These are phyloP conservation scores for Rhadina sibilatrix DNA, from an alignment of 2,113 vertebrate species.

Conservation along the genomic window DNA sequence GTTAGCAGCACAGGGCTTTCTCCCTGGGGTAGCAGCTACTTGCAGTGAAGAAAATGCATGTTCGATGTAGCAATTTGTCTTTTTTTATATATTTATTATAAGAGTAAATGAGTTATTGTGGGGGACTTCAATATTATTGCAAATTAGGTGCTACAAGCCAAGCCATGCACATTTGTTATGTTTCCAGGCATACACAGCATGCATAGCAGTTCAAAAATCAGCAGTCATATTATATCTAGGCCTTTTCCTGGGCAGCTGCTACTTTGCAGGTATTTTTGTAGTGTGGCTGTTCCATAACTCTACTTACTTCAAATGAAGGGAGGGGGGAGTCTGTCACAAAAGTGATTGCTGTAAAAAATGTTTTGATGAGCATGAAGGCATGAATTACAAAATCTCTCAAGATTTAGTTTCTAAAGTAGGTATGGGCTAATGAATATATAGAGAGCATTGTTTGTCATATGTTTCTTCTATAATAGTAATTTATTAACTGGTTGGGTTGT, in stretches of 20 bases:
- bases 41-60: conserved; percentile 84
- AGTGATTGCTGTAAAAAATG: conserved; percentile 60
- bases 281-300: conserved; percentile 28
- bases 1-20: conserved; percentile 79
- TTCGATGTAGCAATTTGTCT: conserved; percentile 87
- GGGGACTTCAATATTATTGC: conserved; percentile 82
- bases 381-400: conserved; percentile 58
- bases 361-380: conserved; percentile 55
- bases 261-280: conserved; percentile 32
- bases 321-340: conserved; percentile 36
- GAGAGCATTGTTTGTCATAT: conserved; percentile 17
- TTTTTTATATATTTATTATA: conserved; percentile 88
- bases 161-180: conserved; percentile 79
- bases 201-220: conserved; percentile 71
- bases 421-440: conserved; percentile 50
- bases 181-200: conserved; percentile 72
- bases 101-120: conserved; percentile 87
- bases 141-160: conserved; percentile 79
- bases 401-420: conserved; percentile 56
- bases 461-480: conserved; percentile 47
- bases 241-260: conserved; percentile 51
- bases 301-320: conserved; percentile 7
- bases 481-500: neutral
- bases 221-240: conserved; percentile 52
- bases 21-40: conserved; percentile 80